phyloP scores from a whole-genome alignment of 2,113 vertebrate species.

The Uria aalge region DNA sequence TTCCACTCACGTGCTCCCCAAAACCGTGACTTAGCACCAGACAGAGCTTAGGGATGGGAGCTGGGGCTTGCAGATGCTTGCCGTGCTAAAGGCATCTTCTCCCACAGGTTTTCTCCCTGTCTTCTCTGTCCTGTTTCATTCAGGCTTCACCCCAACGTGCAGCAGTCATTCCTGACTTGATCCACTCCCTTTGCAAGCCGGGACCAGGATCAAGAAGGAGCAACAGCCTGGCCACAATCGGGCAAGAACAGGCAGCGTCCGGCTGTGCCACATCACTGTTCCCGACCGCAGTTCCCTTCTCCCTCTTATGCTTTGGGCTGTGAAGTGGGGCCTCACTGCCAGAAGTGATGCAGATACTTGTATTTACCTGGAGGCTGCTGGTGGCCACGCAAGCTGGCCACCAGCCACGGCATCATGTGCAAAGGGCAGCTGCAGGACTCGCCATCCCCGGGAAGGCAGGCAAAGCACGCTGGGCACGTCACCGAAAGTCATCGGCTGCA shows the following conservation, averaged over 20 bases:
- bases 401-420: background rate
- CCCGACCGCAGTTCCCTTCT: background rate
- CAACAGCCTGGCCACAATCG: rapidly evolving
- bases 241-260: background rate
- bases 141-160: background rate
- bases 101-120: background rate
- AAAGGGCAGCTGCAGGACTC: background rate
- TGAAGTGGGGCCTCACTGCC: background rate
- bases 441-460: background rate
- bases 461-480: rapidly evolving
- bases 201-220: background rate
- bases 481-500: rapidly evolving
- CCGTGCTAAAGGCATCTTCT: background rate
- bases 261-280: background rate
- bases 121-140: background rate
- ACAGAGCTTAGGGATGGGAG: background rate
- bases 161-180: background rate
- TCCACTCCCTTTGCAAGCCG: background rate
- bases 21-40: background rate
- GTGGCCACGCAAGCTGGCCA: background rate
- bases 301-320: background rate
- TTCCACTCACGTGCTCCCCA: background rate
- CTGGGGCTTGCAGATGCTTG: background rate
- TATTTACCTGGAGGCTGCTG: background rate
- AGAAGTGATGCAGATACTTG: background rate